Evolutionary conservation across 2,797 vertebrate species (phyloP).

Genomic region (Hafferia zeledoni): DNA sequence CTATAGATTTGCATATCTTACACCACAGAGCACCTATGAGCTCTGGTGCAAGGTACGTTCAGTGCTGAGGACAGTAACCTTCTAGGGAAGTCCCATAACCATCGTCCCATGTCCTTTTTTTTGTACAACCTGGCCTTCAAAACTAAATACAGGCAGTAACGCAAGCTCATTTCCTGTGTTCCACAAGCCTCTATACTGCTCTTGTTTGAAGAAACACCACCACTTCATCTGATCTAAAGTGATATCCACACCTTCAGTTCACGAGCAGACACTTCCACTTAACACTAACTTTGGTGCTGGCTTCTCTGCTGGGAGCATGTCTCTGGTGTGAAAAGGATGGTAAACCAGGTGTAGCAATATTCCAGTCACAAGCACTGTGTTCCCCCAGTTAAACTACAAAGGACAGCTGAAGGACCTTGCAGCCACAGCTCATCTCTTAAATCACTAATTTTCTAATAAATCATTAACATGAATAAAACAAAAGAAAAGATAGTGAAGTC

Average conservation of each 20-base stretch:
- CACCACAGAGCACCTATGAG: background rate
- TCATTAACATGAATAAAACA: background rate
- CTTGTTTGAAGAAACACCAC: background rate
- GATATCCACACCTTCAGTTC: background rate
- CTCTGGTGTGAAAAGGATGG: background rate
- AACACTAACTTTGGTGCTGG: background rate
- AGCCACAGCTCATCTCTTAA: background rate
- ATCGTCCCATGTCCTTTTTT: fast-evolving
- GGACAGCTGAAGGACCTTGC: background rate
- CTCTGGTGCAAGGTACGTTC: background rate
- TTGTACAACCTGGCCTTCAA: background rate
- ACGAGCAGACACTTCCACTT: background rate
- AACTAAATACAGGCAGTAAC: background rate
- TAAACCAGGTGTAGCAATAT: background rate
- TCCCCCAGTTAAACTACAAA: background rate
- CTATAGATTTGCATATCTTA: fast-evolving
- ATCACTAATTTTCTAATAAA: background rate
- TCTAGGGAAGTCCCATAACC: background rate
- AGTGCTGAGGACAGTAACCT: background rate
- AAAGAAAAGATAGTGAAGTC: background rate
- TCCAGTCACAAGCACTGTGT: background rate
- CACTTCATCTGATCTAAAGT: background rate
- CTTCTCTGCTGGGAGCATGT: background rate
- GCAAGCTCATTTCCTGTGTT: background rate
- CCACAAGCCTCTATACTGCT: background rate